Base-by-base conservation (phyloP, 1,140 invertebrate species). In the Sycophila sp. region DNA sequence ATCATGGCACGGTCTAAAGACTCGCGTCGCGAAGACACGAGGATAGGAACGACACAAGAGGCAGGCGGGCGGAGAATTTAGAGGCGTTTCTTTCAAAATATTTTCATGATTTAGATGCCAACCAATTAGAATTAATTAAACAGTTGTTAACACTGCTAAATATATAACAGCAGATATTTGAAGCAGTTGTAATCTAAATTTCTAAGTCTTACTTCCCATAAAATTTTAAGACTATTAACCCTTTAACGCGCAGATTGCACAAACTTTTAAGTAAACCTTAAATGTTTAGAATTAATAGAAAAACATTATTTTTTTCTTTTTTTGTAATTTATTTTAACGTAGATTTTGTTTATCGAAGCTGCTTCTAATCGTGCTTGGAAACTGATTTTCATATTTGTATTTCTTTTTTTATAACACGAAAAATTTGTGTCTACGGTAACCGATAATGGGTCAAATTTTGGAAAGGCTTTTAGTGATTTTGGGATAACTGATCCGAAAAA, bases 381-480 rank as follows among this genome's bases (percentile, higher is more conserved):
- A 58, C n/a, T 17, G 3, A 34, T 58, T 36, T 1, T 3, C 17
- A 17, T 34, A 2, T 34, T 58, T 58, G 34, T 58, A 1, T 15
- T 26, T 58, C 4, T 15, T 34, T 19, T 17, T 34, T 34, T 36
- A 5, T 17, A 34, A 6, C 36, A 11, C 4, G 24, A 30, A 19
- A 78, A 75, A 74, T n/a, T 77, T 40, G 38, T 68, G 24, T 49
- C 32, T 7, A 72, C 71, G 2, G 69, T 76, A 1, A 76, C 77
- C 5, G 73, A 77, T 55, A 77, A 74, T 51, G 77, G 53, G 11
- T 56, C 68, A 4, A 76, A 76, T 49, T 72, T 77, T 55, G 42
- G 76, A 1, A 76, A 75, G 42, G 75, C 74, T 8, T 78, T 77
- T 47, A 49, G 59, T 47, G 51, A 56, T 56, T 74, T 69, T 55